Evolutionary conservation across 1,140 invertebrate genomes (phyloP).

Genomic region (Archivesica marissinica): DNA sequence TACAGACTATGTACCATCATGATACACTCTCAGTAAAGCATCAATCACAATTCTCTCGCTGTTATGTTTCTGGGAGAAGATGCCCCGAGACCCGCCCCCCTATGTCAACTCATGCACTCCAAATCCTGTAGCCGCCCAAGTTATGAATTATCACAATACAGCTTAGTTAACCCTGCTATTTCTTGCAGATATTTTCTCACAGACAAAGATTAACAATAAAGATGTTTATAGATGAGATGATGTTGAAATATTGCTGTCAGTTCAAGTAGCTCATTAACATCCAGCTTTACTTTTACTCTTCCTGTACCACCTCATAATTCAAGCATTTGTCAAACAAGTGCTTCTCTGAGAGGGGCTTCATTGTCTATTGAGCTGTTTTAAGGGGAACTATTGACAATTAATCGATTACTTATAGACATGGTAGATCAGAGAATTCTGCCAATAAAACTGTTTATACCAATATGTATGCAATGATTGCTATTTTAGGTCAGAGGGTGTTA

Average conservation of each 20-base stretch:
- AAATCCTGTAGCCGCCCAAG: too few species aligned
- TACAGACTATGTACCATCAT: too few species aligned
- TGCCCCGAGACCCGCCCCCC: too few species aligned
- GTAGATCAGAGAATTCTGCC: neutral
- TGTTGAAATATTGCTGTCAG: constrained; percentile 1
- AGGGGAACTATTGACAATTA: constrained; percentile 13
- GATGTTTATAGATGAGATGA: neutral
- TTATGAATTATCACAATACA: too few species aligned
- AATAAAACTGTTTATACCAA: constrained; percentile 12
- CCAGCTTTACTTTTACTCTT: neutral
- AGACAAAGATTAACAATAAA: constrained; percentile 16
- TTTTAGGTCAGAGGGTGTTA: too few species aligned
- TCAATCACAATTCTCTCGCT: too few species aligned
- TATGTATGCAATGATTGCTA: too few species aligned
- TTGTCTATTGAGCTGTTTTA: constrained; percentile 4
- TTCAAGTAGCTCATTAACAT: constrained; percentile 23
- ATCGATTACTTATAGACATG: neutral
- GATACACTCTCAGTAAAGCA: too few species aligned
- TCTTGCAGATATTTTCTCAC: neutral
- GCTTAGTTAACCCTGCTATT: too few species aligned
- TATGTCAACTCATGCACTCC: too few species aligned
- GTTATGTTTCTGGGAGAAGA: too few species aligned
- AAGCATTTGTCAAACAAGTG: constrained; percentile 37
- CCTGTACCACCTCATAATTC: neutral
- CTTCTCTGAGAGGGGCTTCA: constrained; percentile 10